These are phyloP conservation scores for Tolmerus cingulatus DNA, from an alignment of 2,888 invertebrate species.

Conservation along the genomic window DNA sequence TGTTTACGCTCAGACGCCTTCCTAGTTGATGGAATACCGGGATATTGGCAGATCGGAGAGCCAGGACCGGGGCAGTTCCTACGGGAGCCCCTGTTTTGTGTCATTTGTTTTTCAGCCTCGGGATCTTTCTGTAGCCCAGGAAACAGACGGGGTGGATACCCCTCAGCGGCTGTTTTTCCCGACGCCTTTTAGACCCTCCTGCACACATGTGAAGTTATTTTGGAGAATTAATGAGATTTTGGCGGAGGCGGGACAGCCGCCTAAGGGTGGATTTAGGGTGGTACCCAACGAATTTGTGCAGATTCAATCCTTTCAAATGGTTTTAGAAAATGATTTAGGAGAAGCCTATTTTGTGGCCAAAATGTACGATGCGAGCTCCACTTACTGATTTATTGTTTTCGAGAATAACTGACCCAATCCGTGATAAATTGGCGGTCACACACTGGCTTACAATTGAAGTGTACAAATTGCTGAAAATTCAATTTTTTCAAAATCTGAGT, in stretches of 20 bases:
- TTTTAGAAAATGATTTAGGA: background rate
- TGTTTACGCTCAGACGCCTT: background rate
- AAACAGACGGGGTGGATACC: background rate
- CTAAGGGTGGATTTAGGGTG: background rate
- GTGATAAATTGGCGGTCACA: background rate
- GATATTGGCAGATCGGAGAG: background rate
- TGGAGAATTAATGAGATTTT: background rate
- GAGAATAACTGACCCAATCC: background rate
- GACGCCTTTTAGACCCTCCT: background rate
- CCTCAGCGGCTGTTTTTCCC: background rate
- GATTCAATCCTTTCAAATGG: background rate
- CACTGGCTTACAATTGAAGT: background rate
- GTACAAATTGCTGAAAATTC: background rate
- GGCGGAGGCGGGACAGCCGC: background rate
- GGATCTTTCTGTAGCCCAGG: background rate
- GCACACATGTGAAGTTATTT: background rate
- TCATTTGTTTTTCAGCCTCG: background rate
- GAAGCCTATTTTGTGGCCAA: background rate
- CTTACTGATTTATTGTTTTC: background rate
- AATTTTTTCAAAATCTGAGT: background rate
- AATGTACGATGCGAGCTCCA: background rate
- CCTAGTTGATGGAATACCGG: background rate
- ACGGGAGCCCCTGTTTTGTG: background rate
- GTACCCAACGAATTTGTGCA: background rate
- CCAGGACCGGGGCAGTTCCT: background rate